Conservation (phyloP, 2,113 vertebrate species). For the Apus apus region DNA sequence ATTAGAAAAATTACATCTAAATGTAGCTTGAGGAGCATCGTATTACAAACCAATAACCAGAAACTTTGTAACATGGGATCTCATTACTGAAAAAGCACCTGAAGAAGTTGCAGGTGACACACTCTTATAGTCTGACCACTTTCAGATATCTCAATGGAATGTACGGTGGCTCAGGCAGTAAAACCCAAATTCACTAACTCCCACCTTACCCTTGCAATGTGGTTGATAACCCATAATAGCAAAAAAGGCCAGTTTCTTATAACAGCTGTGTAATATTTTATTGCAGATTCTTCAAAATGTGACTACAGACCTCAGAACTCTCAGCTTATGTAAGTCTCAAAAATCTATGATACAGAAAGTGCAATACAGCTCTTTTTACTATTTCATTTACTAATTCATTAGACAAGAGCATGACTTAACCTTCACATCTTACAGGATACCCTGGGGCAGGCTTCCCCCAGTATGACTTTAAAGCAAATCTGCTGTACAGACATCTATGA, state of each 20-base stretch:
- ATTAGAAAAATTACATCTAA: neutral
- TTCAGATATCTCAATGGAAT: neutral
- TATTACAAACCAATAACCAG: neutral
- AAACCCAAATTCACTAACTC: neutral
- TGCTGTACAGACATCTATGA: neutral
- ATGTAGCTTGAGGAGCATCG: neutral
- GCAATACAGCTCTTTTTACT: neutral
- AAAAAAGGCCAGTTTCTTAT: neutral
- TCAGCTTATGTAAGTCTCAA: neutral
- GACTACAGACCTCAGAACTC: neutral
- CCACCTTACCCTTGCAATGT: neutral
- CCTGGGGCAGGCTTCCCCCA: no score
- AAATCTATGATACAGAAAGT: neutral
- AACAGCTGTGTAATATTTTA: neutral
- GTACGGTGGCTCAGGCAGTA: neutral
- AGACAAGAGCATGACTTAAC: neutral
- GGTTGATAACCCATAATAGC: neutral
- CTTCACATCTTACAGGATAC: neutral
- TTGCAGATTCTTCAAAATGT: neutral
- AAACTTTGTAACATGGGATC: neutral
- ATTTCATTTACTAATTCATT: neutral
- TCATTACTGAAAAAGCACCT: neutral
- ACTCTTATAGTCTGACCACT: neutral
- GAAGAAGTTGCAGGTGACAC: neutral
- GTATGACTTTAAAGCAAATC: neutral